Conservation (phyloP, 2,797 vertebrate genomes). For the Melanotaenia nigrans region DNA sequence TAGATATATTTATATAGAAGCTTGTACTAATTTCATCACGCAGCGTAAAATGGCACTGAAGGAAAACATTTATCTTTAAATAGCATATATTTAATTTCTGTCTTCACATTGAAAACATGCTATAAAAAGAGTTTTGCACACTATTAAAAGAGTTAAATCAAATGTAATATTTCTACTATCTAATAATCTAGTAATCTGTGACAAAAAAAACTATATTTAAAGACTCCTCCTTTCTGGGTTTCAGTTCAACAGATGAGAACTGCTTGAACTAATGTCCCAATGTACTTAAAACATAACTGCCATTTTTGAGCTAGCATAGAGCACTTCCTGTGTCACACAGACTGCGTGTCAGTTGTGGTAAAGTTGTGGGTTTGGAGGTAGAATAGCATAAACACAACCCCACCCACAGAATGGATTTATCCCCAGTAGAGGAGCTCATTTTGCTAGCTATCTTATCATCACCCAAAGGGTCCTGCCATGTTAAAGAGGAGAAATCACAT, state of each 20-base stretch:
- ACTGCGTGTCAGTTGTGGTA: slow-evolving; percentile 40
- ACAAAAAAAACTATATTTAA: slow-evolving; percentile 15
- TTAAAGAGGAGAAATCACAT: slow-evolving; percentile 39
- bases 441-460: slow-evolving; percentile 39
- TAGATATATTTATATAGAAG: slow-evolving; percentile 21
- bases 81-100: not conserved
- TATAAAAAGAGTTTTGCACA: not conserved
- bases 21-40: not conserved
- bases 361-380: slow-evolving; percentile 49
- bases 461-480: slow-evolving; percentile 28
- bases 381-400: slow-evolving; percentile 63
- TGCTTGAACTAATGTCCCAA: not conserved
- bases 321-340: slow-evolving; percentile 54
- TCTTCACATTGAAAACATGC: not conserved
- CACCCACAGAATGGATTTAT: slow-evolving; percentile 53
- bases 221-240: slow-evolving; percentile 12
- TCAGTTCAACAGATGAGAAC: slow-evolving; percentile 11
- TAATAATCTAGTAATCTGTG: not conserved
- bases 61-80: slow-evolving; percentile 1
- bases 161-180: slow-evolving; percentile 1
- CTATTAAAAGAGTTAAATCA: slow-evolving; percentile 37
- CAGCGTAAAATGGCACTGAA: slow-evolving; percentile 5
- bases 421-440: slow-evolving; percentile 52
- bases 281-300: slow-evolving; percentile 39
- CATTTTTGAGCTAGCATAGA: slow-evolving; percentile 30